Evolutionary conservation across 2,888 invertebrate species (phyloP), one percentile per base, ranked within the genome.

Genomic region (Trissolcus brochymenae): DNA sequence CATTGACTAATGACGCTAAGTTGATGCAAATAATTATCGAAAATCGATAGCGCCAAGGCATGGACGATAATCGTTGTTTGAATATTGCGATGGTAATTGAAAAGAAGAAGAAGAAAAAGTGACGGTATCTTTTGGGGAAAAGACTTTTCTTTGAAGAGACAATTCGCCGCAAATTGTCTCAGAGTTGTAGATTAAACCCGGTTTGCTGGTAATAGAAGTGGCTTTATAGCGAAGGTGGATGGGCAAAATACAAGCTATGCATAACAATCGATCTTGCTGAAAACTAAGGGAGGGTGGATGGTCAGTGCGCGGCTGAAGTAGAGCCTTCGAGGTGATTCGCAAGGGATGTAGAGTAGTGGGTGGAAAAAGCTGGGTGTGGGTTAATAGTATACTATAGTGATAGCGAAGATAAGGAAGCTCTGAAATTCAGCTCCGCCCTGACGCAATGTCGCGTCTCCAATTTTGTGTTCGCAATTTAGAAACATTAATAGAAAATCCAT

Each of bases 241-340:
- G 87, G 85, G 88, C 87, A 88, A 89, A 78, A 89, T 89, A 89
- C 88, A 88, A 86, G 88, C 89, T 88, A 89, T 89, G 89, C 88
- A 89, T 89, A 89, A 89, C 89, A 89, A 89, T 89, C 88, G 89
- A 89, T 89, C 88, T 88, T 86, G 84, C 85, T 84, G 87, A 88
- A 87, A 88, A 87, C 88, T 87, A 84, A 84, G 86, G 19, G 51
- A 85, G 86, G 86, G 87, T 83, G 86, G 87, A 84, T 87, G 88
- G 88, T 85, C 86, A 88, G 84, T 83, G 85, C 83, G 84, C 82
- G 87, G 85, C 85, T 84, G 81, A 71, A 76, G 80, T 57, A 74
- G 77, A 76, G 68, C 78, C 76, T 76, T 72, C 16, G 70, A 73
- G 77, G 79, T 78, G 80, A 81, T 80, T 79, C 76, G 79, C 76